Conservation (phyloP, 2,888 invertebrate species). For the Eupithecia abbreviata region DNA sequence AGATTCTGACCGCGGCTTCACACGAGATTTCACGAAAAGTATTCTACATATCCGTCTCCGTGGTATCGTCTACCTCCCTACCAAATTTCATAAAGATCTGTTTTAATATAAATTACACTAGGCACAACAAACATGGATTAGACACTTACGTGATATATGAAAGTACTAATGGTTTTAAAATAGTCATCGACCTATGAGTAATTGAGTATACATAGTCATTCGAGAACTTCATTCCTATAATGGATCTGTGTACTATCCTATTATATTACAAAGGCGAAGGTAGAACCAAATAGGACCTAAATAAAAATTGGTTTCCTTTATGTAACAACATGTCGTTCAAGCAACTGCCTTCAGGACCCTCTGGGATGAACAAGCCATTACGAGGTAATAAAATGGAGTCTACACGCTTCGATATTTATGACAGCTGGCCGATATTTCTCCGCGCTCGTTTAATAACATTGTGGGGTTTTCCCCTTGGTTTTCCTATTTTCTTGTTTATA, state of each 20-base stretch:
- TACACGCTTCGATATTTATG: constrained; percentile 26
- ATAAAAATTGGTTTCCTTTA: constrained; percentile 5
- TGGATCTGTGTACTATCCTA: neutral
- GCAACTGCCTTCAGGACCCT: constrained; percentile 1
- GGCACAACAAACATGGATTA: too few species aligned
- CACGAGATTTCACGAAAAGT: too few species aligned
- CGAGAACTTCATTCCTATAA: neutral
- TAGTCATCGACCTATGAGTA: neutral
- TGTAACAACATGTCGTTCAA: neutral
- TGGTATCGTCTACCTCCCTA: too few species aligned
- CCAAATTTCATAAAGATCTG: too few species aligned
- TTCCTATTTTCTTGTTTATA: constrained; percentile 21
- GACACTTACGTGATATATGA: too few species aligned
- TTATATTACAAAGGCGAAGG: neutral
- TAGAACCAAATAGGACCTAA: neutral
- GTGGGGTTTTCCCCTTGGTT: constrained; percentile 23
- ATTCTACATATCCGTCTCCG: too few species aligned
- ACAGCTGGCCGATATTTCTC: constrained; percentile 15
- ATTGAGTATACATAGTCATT: neutral
- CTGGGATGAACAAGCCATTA: constrained; percentile 20
- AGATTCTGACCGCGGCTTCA: too few species aligned
- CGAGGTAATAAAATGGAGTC: constrained; percentile 21
- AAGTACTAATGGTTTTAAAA: too few species aligned
- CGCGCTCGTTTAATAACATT: constrained; percentile 13
- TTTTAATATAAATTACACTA: too few species aligned